A percentile compares a stretch with the other conserved stretches of the same genome.
Conservation (phyloP, 30 jellyfish, hydroid and myxozoan species). For the Turritopsis rubra region DNA sequence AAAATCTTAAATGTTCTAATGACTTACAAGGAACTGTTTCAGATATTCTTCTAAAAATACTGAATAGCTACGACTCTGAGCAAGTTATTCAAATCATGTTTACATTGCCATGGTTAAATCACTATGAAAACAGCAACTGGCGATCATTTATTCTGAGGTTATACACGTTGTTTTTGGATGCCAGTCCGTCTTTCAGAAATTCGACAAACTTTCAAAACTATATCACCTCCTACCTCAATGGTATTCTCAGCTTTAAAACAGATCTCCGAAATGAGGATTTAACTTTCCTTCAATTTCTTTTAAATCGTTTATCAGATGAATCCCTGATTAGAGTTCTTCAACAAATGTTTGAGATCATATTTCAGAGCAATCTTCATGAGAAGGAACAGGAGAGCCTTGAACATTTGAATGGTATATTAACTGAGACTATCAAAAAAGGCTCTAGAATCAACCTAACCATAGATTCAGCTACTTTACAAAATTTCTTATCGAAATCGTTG, state of each 20-base stretch:
- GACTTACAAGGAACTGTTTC: not conserved
- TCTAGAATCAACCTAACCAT: not conserved
- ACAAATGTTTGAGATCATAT: not conserved
- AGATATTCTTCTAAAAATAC: not conserved
- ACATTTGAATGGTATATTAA: not conserved
- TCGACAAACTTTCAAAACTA: not conserved
- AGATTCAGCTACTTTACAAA: not conserved
- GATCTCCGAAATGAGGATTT: not conserved
- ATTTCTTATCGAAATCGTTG: not conserved
- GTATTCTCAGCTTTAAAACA: not conserved
- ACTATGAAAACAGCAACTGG: not conserved
- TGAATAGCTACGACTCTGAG: not conserved
- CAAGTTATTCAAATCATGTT: not conserved
- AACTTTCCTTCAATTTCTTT: not conserved
- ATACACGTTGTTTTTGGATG: not conserved
- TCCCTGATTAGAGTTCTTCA: not conserved
- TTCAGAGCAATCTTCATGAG: not conserved
- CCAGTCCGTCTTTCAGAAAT: not conserved
- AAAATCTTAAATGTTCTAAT: too few species aligned
- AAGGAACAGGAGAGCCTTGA: not conserved
- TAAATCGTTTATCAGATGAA: not conserved
- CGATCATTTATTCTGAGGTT: not conserved
- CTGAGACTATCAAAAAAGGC: not conserved
- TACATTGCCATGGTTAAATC: not conserved
- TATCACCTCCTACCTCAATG: not conserved